Evolutionary conservation across 2,797 vertebrate species (phyloP).

Genomic region (Podarcis siculus): DNA sequence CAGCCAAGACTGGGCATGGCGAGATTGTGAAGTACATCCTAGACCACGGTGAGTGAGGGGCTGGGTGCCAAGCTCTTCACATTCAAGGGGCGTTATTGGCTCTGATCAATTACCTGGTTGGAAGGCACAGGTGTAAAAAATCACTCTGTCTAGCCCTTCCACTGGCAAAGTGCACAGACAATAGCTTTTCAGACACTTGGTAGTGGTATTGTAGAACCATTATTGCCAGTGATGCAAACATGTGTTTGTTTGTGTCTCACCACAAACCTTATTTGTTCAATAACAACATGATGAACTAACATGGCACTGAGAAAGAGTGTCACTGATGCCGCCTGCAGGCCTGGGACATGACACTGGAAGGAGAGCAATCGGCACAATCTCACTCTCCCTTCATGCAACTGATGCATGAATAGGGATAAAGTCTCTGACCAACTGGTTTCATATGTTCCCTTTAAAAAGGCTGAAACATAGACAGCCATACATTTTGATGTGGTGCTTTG

Average conservation of each 20-base stretch:
- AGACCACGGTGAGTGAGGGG: constrained; percentile 86
- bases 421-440: not conserved
- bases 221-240: not conserved
- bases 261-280: not conserved
- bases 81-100: not conserved
- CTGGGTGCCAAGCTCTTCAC: not conserved
- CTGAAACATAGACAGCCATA: not conserved
- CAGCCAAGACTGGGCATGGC: constrained; percentile 87
- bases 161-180: no score
- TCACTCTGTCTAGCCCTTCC: not conserved
- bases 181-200: not conserved
- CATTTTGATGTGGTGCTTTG: not conserved
- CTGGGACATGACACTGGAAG: not conserved
- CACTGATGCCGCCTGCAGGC: not conserved
- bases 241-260: not conserved
- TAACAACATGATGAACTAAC: not conserved
- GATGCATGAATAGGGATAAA: not conserved
- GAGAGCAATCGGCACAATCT: no score
- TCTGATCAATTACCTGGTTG: no score
- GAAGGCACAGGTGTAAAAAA: not conserved
- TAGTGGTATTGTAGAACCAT: no score
- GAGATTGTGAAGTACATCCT: constrained; percentile 92
- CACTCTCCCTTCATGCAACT: not conserved
- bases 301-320: not conserved
- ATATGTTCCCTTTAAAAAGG: not conserved